Base-by-base conservation (phyloP, 2,113 vertebrate species). In the Ia io region DNA sequence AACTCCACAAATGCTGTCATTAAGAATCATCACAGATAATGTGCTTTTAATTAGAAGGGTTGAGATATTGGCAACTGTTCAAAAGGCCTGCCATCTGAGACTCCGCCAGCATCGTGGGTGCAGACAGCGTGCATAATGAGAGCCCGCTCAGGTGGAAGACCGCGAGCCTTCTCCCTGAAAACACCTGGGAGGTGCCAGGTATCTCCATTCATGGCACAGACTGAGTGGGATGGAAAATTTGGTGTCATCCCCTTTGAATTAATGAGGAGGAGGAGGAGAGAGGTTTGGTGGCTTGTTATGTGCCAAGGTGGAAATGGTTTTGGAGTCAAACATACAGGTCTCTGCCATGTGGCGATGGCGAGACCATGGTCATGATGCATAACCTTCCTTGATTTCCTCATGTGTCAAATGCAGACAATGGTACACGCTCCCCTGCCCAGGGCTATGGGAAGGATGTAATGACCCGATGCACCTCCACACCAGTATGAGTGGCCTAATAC, bases 41-140 rank as follows among this genome's bases (percentile, higher is more conserved):
- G 92, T 95, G 92, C 80, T 92, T 97, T 97, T 96, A 95, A 96
- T 95, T 94, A 97, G 90, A 92, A 97, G 90, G 94, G 94, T n/a
- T 95, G 90, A 95, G 65, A 95, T 69, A 78, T 9, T 96, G 96
- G 95, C 96, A 93, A 49, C 25, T 12, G 71, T 94, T 95, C 97
- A 95, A 91, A 77, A 93, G 94, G 16, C 90, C 71, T 87, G 70
- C 93, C 93, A 85, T 80, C 73, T 78, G 88, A 95, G 88, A 84
- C 44, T 80, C 74, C 1, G 18, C 37, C 32, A 40, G 85, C 44
- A 23, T 13, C 2, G 1, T 42, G 61, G 87, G 83, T 44, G 20
- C 61, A 42, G 77, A 67, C 13, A 74, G 74, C 8, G 42, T 47
- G 5, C 4, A 61, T 2, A 59, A 32, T 5, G 32, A 7, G 53